Conservation (phyloP, 2,797 vertebrate species). For the Pantherophis vulpinus region DNA sequence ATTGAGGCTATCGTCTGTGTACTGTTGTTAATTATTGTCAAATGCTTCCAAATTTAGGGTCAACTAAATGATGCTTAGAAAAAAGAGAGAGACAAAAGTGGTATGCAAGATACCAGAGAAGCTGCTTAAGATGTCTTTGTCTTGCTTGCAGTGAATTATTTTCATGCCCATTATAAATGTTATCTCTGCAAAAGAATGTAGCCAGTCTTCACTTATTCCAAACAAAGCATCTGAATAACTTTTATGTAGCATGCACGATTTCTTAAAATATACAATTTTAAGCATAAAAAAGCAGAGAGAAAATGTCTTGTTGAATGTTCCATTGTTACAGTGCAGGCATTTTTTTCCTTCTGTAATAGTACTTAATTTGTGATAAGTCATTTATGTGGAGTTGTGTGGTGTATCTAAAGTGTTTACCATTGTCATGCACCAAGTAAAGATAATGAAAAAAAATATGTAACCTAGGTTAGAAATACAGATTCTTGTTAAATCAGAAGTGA, state of each 20-base stretch:
- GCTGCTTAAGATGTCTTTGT: constrained; percentile 58
- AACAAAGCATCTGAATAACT: constrained; percentile 60
- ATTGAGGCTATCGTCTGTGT: constrained; percentile 64
- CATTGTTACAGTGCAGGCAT: constrained; percentile 34
- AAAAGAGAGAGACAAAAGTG: constrained; percentile 34
- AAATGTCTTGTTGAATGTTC: not conserved
- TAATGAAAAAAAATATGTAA: not conserved
- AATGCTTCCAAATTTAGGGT: constrained; percentile 61
- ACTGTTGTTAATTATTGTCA: constrained; percentile 62
- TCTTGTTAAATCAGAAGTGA: not conserved
- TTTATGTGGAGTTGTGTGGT: not conserved
- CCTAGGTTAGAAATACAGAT: not conserved
- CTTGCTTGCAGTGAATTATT: constrained; percentile 68
- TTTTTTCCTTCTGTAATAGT: not conserved
- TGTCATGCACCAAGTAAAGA: not conserved
- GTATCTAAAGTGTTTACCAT: not conserved
- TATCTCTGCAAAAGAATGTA: constrained; percentile 54
- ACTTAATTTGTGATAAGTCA: not conserved
- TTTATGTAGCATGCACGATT: constrained; percentile 67
- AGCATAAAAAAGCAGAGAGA: constrained; percentile 41
- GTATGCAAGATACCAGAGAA: not conserved
- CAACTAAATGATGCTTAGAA: constrained; percentile 58
- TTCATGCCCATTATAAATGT: constrained; percentile 63
- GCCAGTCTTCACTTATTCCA: constrained; percentile 42
- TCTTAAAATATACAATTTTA: constrained; percentile 64